Conservation (phyloP, 2,888 invertebrate species). For the Hoplodrina blanda region DNA sequence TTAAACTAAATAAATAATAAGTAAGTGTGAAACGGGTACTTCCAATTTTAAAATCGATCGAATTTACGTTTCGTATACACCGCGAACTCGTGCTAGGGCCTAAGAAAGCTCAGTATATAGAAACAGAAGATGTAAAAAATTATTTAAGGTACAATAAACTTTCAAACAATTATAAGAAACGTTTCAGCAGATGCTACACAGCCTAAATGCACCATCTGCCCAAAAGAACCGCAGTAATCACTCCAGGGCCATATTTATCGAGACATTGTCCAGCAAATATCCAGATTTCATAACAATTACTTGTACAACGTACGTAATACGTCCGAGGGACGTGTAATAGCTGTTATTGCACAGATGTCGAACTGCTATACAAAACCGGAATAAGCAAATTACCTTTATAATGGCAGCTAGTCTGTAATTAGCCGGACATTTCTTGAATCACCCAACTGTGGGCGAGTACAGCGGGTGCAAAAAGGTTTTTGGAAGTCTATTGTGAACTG, state of each 20-base stretch:
- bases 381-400: conserved; percentile 79
- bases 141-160: too few species aligned
- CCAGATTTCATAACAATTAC: conserved; percentile 63
- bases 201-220: conserved; percentile 47
- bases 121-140: too few species aligned
- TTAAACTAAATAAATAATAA: too few species aligned
- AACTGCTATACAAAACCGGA: conserved; percentile 76
- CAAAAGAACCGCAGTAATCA: conserved; percentile 34
- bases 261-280: conserved; percentile 47
- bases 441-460: conserved; percentile 73
- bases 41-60: too few species aligned
- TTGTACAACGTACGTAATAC: conserved; percentile 49
- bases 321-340: conserved; percentile 63
- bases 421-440: conserved; percentile 77
- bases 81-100: too few species aligned
- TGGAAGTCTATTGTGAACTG: conserved; percentile 8
- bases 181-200: conserved; percentile 40
- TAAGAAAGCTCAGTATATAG: too few species aligned
- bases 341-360: conserved; percentile 80
- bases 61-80: too few species aligned
- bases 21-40: too few species aligned
- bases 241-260: conserved; percentile 45
- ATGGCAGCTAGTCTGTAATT: conserved; percentile 75
- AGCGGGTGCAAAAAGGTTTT: conserved; percentile 36
- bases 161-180: neutral